Conservation (phyloP, 2,797 vertebrate species). For the Alosa sapidissima region DNA sequence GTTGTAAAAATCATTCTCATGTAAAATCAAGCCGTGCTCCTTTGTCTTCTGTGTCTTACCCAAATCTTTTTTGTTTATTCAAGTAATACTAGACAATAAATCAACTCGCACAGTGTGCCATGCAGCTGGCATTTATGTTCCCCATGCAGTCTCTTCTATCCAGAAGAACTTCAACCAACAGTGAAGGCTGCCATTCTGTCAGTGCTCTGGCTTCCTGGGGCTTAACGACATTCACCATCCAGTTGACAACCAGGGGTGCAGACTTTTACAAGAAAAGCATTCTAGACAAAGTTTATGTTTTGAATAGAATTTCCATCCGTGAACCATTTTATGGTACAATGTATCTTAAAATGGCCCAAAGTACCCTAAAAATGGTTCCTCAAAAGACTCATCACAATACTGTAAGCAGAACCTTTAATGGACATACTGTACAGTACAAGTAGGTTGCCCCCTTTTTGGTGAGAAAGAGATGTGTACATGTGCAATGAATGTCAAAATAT, state of each 20-base stretch:
- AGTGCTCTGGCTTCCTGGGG: neutral
- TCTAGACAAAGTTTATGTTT: neutral
- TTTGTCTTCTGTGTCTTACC: conserved; percentile 16
- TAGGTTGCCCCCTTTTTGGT: neutral
- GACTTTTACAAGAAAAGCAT: neutral
- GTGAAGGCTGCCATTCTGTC: neutral
- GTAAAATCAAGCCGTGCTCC: neutral
- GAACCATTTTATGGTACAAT: neutral
- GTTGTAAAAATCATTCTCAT: conserved; percentile 4
- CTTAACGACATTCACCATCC: neutral
- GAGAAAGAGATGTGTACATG: neutral
- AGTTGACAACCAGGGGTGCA: neutral
- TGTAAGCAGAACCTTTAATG: neutral
- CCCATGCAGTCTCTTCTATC: neutral
- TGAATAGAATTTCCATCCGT: neutral
- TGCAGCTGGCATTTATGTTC: neutral
- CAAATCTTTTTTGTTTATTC: conserved; percentile 22
- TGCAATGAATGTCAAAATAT: neutral
- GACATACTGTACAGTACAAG: neutral
- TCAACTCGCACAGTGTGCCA: neutral
- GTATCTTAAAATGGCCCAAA: neutral
- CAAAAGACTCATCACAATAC: neutral
- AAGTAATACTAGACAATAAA: conserved; percentile 21
- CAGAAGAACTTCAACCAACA: neutral
- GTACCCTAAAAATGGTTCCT: neutral